phyloP scores from a whole-genome alignment of 2,888 invertebrate species.

The Ctenicera cuprea region DNA sequence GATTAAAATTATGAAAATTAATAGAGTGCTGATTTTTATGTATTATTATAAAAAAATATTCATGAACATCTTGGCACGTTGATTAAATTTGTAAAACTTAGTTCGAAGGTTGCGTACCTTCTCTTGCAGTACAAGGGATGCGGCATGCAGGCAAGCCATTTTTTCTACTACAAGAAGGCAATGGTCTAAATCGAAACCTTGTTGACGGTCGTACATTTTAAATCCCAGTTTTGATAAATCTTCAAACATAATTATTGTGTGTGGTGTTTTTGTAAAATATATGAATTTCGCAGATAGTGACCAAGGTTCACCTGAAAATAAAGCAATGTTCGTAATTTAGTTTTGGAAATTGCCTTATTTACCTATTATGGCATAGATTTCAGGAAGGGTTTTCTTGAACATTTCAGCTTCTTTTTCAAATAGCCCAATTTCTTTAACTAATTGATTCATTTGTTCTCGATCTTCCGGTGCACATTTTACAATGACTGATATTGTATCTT shows the following conservation, averaged over 20 bases:
- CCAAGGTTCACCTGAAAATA: conserved; percentile 23
- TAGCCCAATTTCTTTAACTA: conserved; percentile 71
- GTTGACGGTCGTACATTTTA: conserved; percentile 74
- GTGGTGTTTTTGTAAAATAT: conserved; percentile 59
- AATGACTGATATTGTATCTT: conserved; percentile 63
- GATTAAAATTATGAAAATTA: no score
- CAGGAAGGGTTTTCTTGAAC: conserved; percentile 70
- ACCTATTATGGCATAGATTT: conserved; percentile 70
- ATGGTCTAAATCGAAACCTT: conserved; percentile 76
- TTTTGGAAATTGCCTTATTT: neutral
- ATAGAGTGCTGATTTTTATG: no score
- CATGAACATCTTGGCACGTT: no score
- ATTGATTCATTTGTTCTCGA: conserved; percentile 69
- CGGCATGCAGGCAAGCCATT: conserved; percentile 76
- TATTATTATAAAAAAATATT: no score
- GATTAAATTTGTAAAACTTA: no score
- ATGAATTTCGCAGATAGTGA: conserved; percentile 39
- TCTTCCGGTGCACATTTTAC: conserved; percentile 66
- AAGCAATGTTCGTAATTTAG: neutral
- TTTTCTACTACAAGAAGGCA: conserved; percentile 73
- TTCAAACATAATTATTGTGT: conserved; percentile 73
- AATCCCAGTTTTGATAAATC: conserved; percentile 76
- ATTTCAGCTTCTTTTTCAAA: conserved; percentile 73
- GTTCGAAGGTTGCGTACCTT: no score
- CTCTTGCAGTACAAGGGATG: conserved; percentile 74